A percentile compares a stretch with the other conserved stretches of the same genome.
These are phyloP conservation scores for Rhinoptilus africanus DNA, from an alignment of 2,113 vertebrate species.

Conservation along the genomic window DNA sequence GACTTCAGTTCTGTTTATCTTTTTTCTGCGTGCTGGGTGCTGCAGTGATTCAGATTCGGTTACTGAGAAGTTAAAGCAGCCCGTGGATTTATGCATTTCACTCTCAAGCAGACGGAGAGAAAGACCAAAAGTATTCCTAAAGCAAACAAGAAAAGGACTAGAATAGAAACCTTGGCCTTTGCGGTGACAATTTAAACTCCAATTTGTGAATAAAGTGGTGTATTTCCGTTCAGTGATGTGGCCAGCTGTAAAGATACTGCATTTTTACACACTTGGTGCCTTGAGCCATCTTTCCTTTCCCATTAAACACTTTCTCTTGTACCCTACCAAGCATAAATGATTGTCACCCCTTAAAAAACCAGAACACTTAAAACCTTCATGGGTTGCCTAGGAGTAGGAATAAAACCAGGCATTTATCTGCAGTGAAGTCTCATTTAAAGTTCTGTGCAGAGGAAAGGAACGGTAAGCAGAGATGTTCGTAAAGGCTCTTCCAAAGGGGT, in stretches of 20 bases:
- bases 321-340: not conserved
- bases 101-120: not conserved
- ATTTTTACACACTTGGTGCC: not conserved
- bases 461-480: not conserved
- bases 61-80: not conserved
- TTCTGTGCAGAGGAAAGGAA: not conserved
- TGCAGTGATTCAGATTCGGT: not conserved
- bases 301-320: not conserved
- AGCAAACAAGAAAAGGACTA: not conserved
- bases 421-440: not conserved
- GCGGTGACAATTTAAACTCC: conserved; percentile 24
- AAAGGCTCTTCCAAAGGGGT: not conserved
- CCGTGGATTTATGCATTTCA: not conserved
- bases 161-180: conserved; percentile 27
- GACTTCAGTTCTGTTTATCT: not conserved
- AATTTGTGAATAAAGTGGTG: conserved; percentile 10
- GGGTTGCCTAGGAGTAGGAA: not conserved
- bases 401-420: not conserved
- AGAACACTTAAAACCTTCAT: not conserved
- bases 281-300: not conserved
- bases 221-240: not conserved
- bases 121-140: conserved; percentile 22
- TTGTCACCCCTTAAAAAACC: not conserved
- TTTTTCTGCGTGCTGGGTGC: not conserved
- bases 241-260: not conserved